phyloP scores from a whole-genome alignment of 2,797 vertebrate genomes.

The Phataginus tetradactyla region DNA sequence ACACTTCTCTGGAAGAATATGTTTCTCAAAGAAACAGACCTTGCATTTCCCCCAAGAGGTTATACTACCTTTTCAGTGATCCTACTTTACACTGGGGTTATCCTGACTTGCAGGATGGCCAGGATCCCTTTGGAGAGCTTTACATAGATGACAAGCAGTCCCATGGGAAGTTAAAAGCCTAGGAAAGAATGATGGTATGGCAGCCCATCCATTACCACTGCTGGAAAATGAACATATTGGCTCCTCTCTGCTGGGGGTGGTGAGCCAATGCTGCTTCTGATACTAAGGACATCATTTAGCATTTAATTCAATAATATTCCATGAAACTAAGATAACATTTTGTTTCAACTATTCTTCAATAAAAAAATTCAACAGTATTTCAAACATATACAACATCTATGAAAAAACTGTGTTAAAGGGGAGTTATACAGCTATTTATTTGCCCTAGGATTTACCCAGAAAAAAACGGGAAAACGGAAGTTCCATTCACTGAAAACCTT shows the following conservation, averaged over 20 bases:
- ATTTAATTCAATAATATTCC: conserved; percentile 23
- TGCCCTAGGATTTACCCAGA: conserved; percentile 19
- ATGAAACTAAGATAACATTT: neutral
- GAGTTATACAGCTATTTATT: conserved; percentile 13
- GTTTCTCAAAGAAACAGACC: neutral
- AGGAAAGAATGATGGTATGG: neutral
- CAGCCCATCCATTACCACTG: neutral
- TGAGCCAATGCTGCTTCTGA: neutral
- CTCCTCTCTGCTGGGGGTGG: neutral
- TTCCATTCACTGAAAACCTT: neutral
- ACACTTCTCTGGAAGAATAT: conserved; percentile 73
- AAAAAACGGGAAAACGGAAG: neutral
- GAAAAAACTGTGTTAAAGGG: neutral
- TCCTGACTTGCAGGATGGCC: neutral
- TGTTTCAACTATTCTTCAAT: too few species aligned
- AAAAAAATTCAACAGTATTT: neutral
- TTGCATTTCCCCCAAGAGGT: conserved; percentile 10
- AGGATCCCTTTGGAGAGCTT: conserved; percentile 15
- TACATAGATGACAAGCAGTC: neutral
- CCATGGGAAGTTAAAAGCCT: neutral
- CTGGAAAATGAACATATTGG: neutral
- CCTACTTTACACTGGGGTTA: neutral
- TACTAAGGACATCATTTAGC: neutral
- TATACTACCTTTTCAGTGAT: neutral
- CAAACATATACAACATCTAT: neutral